A percentile compares a stretch with the other conserved stretches of the same genome.
Evolutionary conservation across 2,888 invertebrate genomes (phyloP).

Genomic region (Pristionchus entomophagus): DNA sequence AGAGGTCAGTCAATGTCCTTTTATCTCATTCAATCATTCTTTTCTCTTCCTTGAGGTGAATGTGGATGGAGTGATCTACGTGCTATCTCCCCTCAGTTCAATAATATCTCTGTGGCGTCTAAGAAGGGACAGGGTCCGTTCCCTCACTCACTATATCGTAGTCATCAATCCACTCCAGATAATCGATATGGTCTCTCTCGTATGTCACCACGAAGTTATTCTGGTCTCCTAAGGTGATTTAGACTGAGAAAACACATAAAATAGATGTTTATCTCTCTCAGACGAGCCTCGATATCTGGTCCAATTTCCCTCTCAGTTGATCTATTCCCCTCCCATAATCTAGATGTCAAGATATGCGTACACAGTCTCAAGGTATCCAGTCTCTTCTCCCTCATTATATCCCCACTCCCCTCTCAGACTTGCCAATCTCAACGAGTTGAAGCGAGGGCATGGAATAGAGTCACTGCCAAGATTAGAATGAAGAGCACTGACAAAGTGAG

Average conservation of each 20-base stretch:
- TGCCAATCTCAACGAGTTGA: slow-evolving; percentile 47
- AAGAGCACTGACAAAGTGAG: slow-evolving; percentile 59
- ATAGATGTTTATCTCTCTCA: neutral
- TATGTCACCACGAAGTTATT: slow-evolving; percentile 59
- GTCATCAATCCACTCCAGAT: slow-evolving; percentile 51
- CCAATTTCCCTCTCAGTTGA: slow-evolving; percentile 64
- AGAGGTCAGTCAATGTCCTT: slow-evolving; percentile 23
- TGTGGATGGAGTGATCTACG: slow-evolving; percentile 63
- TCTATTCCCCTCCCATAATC: slow-evolving; percentile 61
- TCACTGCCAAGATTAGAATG: slow-evolving; percentile 65
- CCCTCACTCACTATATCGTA: neutral
- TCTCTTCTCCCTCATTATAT: neutral
- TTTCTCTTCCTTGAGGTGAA: neutral
- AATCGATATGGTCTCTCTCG: slow-evolving; percentile 65
- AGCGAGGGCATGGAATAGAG: slow-evolving; percentile 63
- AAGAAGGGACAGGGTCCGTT: slow-evolving; percentile 60
- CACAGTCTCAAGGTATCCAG: slow-evolving; percentile 56
- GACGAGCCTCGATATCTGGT: slow-evolving; percentile 48
- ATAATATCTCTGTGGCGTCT: slow-evolving; percentile 64
- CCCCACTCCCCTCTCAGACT: slow-evolving; percentile 1
- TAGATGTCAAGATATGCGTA: slow-evolving; percentile 65
- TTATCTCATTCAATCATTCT: too few relatives aligned
- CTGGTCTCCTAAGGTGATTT: slow-evolving; percentile 55
- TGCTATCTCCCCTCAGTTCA: slow-evolving; percentile 59
- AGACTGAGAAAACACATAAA: neutral